These are phyloP conservation scores for Lacerta agilis DNA, from an alignment of 2,797 vertebrate genomes.

Conservation along the genomic window DNA sequence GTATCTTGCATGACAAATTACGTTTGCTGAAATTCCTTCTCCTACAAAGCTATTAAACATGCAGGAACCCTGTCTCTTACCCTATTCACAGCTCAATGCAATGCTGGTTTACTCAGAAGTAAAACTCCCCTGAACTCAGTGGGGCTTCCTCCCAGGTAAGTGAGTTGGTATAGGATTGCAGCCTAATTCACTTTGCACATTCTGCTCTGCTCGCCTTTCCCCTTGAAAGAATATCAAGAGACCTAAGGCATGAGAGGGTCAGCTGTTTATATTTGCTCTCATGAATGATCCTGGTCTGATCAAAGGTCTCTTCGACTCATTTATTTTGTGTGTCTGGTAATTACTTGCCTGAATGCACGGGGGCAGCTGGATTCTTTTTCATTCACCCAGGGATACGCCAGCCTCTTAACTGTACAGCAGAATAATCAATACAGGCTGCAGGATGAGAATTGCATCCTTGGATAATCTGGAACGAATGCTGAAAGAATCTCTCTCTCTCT, in stretches of 20 bases:
- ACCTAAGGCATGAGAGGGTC: neutral
- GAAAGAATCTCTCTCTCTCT: neutral
- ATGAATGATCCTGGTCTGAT: neutral
- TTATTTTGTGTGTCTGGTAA: constrained; percentile 25
- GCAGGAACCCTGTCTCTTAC: neutral
- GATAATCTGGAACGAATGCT: neutral
- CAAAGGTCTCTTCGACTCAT: constrained; percentile 14
- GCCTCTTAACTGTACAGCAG: constrained; percentile 19
- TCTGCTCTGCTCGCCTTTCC: neutral
- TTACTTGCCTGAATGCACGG: constrained; percentile 15
- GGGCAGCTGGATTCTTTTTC: neutral
- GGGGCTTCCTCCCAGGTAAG: neutral
- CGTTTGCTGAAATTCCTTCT: neutral
- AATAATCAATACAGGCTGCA: constrained; percentile 14
- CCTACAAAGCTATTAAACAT: neutral
- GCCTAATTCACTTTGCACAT: neutral
- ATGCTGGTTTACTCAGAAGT: neutral
- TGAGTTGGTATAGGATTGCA: neutral
- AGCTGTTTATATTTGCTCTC: neutral
- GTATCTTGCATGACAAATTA: neutral
- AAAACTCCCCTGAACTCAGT: neutral
- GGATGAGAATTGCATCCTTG: neutral
- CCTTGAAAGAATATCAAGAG: neutral
- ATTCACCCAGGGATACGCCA: neutral
- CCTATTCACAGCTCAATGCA: neutral